Conservation (phyloP, 2,113 vertebrate species). For the Nesoenas mayeri region DNA sequence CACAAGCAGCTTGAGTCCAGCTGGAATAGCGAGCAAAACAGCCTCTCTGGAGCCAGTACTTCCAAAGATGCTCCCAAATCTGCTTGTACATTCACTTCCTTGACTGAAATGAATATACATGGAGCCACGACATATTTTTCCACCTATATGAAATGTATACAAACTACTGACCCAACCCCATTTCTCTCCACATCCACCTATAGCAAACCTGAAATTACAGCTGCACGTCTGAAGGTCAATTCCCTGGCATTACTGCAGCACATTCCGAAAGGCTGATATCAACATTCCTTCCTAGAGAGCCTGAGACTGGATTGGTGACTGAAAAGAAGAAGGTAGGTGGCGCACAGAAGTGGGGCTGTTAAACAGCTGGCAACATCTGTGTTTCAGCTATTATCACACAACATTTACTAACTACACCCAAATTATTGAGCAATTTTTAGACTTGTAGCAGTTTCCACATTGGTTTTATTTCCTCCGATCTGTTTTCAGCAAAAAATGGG, state of each 20-base stretch:
- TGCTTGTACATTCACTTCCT: neutral
- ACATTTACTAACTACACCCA: neutral
- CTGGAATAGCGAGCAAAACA: neutral
- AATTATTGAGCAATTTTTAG: constrained; percentile 37
- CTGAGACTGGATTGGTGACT: neutral
- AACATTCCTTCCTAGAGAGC: constrained; percentile 57
- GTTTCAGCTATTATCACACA: neutral
- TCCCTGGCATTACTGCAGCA: neutral
- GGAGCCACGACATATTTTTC: neutral
- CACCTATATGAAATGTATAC: neutral
- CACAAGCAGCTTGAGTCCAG: constrained; percentile 51
- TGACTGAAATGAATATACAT: neutral
- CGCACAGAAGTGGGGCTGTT: neutral
- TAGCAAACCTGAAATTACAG: neutral
- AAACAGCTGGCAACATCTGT: constrained; percentile 63
- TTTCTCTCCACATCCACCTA: neutral
- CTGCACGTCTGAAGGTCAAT: constrained; percentile 1
- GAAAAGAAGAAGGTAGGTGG: constrained; percentile 21
- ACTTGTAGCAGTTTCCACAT: neutral
- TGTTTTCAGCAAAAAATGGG: neutral
- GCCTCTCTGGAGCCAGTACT: neutral
- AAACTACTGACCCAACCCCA: neutral
- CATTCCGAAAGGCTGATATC: constrained; percentile 48
- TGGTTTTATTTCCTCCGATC: neutral
- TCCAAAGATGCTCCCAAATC: neutral